Conservation (phyloP, 1,140 invertebrate species). For the Globodera ellingtonae region DNA sequence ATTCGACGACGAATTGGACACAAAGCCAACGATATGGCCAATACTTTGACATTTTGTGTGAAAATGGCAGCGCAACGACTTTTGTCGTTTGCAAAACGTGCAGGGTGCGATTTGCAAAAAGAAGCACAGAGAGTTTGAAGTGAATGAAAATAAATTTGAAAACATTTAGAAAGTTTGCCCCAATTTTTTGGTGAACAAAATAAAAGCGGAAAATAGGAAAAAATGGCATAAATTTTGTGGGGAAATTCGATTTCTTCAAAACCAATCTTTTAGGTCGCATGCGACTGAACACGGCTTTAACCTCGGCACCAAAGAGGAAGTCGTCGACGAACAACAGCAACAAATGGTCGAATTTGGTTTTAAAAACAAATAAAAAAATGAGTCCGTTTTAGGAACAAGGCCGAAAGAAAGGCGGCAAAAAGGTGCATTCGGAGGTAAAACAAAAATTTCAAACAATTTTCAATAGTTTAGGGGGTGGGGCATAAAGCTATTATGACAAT, state of each 20-base stretch:
- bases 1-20: not conserved
- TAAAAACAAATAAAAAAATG: too few species aligned
- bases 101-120: not conserved
- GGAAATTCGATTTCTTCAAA: not conserved
- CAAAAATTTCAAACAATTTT: too few species aligned
- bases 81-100: not conserved
- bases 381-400: not conserved
- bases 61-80: not conserved
- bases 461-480: too few species aligned
- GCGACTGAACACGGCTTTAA: not conserved
- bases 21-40: not conserved
- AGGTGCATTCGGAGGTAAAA: not conserved
- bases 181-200: too few species aligned
- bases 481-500: too few species aligned
- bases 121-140: not conserved
- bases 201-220: too few species aligned
- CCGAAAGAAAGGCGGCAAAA: not conserved
- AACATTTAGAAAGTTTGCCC: not conserved
- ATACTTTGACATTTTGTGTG: constrained; percentile 1
- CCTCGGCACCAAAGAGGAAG: not conserved
- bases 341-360: not conserved
- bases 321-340: not conserved
- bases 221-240: too few species aligned
- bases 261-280: not conserved
- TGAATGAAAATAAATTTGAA: not conserved